Base-by-base conservation (phyloP, 2,888 invertebrate species). In the Neoscelio sp. region DNA sequence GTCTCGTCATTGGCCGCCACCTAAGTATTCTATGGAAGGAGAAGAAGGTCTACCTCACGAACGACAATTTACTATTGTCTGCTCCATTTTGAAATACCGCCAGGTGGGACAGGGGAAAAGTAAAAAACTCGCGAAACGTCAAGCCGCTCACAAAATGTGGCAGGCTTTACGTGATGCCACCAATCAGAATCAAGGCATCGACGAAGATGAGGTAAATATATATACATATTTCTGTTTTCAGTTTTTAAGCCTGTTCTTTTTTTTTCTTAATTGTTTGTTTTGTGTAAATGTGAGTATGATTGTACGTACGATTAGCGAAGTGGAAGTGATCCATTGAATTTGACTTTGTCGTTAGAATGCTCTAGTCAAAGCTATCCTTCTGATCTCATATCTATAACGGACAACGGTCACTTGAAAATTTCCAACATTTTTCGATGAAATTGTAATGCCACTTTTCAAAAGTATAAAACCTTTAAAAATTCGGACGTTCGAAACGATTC, bases 141-240 rank as follows among this genome's bases (percentile, higher is more conserved):
- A 96, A 89, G 98, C 99, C 0, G 99, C 99, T 1, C 95, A 96
- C 88, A 96, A 96, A 90, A 98, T 99, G 98, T 96, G 96, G 95
- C 95, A 95, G 82, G 93, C 94, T 33, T 91, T 98, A 76, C 95
- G 96, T 87, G 96, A 96, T 82, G 92, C 94, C 85, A 95, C 95
- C 86, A 93, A 93, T 88, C 94, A 93, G 87, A 89, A 92, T 48
- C 92, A 93, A 33, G 92, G 94, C 56, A 95, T 95, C 83, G 96
- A 95, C 78, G 93, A 94, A 74, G 94, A 94, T 68, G 94, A 95
- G 91, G 95, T 94, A 91, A 92, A n/a, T n/a, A n/a, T n/a, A n/a
- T n/a, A n/a, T n/a, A n/a, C n/a, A n/a, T n/a, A n/a, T n/a, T n/a
- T n/a, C n/a, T n/a, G n/a, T n/a, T n/a, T n/a, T n/a, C n/a, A n/a